Evolutionary conservation across 2,888 invertebrate species (phyloP), one percentile per base, ranked within the genome.

Genomic region (Tridacna gigas): DNA sequence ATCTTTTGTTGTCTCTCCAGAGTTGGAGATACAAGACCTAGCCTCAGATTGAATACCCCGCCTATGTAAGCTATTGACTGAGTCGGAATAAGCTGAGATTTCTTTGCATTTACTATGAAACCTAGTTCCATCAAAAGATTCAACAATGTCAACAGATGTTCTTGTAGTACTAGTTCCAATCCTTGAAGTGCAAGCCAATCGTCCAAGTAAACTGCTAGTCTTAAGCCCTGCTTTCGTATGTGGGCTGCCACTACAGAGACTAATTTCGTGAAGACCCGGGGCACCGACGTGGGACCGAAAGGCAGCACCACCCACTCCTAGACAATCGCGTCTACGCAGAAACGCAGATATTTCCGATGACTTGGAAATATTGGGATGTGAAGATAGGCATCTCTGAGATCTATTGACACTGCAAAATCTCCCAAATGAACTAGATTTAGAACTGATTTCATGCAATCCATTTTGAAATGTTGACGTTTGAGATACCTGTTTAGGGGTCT

Each of bases 401-500:
- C 77, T 45, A 74, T 51, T 51, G 51, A 51, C 51, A 51, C 51
- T 51, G 51, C 51, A 18, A 51, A 51, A 51, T 51, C 51, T 74
- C 65, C n/a, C 20, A 18, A 63, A 13, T 63, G 65, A 22, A 84
- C 78, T 63, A 77, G 67, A 56, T 80, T 77, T 22, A 79, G 20
- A 4, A 86, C 82, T 63, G 75, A 76, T 65, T 37, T 73, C 63
- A 84, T 67, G 18, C 73, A 61, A 25, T 84, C 84, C 84, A 86
- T 86, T 60, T 83, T 81, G 77, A 86, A 86, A 75, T 84, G 82
- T 75, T 79, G 67, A 25, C 51, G 77, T 15, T 65, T 47, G 22
- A 84, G 77, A 78, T 77, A 86, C 61, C 56, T 22, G 74, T 86
- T 86, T 25, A 86, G 82, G 26, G 80, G 82, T 78, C 56, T 80